Evolutionary conservation across 2,888 invertebrate genomes (phyloP).

Genomic region (Sinhomidia bicolor): DNA sequence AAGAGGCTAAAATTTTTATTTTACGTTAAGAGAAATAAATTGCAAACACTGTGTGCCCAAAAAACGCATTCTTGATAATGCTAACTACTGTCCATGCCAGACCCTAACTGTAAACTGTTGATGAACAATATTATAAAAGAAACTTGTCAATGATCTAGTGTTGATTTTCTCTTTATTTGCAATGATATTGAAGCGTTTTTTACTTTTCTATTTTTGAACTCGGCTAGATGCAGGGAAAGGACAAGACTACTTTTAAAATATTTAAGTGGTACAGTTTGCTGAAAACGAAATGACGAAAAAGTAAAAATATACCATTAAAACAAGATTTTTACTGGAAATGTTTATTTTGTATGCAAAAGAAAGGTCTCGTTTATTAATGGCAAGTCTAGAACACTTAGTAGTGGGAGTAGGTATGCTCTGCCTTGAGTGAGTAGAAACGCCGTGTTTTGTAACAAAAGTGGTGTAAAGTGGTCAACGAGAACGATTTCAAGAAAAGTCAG

Average conservation of each 20-base stretch:
- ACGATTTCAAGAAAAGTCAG: constrained; percentile 9
- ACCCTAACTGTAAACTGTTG: too few relatives aligned
- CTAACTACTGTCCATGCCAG: too few relatives aligned
- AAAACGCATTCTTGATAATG: too few relatives aligned
- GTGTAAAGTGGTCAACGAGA: constrained; percentile 28
- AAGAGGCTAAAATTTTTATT: too few relatives aligned
- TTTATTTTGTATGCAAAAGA: not conserved
- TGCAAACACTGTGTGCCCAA: too few relatives aligned
- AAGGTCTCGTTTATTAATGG: not conserved
- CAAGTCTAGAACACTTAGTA: not conserved
- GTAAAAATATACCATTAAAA: not conserved
- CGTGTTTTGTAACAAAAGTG: not conserved
- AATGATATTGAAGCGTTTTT: not conserved
- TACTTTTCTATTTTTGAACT: not conserved
- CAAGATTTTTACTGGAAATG: not conserved
- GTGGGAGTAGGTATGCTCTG: not conserved
- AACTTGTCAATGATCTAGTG: too few relatives aligned
- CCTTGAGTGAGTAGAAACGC: not conserved
- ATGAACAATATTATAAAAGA: too few relatives aligned
- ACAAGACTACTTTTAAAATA: not conserved
- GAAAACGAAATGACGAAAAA: not conserved
- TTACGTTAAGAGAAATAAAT: too few relatives aligned
- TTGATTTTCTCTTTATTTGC: too few relatives aligned
- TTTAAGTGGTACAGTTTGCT: not conserved
- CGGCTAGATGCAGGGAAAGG: not conserved